Evolutionary conservation across 2,797 vertebrate genomes (phyloP).

Genomic region (Pogoniulus pusillus): DNA sequence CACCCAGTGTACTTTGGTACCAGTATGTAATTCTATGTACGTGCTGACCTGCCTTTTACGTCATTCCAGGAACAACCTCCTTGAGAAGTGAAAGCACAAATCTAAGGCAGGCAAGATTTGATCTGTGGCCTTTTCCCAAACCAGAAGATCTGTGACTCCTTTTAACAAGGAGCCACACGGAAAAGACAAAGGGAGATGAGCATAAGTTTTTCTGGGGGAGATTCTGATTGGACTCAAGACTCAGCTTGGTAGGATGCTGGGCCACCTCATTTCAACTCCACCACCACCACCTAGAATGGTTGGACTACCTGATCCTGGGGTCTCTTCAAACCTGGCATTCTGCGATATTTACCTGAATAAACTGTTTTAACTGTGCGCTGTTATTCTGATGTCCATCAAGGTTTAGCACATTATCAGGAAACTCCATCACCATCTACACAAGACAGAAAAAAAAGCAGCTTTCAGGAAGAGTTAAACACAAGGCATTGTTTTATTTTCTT

Average conservation of each 20-base stretch:
- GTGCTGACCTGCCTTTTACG: background rate
- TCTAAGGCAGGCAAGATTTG: background rate
- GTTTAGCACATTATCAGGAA: slow-evolving; percentile 89
- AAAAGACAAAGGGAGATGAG: too few species aligned
- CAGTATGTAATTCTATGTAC: background rate
- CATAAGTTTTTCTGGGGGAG: too few species aligned
- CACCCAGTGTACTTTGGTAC: background rate
- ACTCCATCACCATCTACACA: slow-evolving; percentile 97
- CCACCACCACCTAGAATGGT: too few species aligned
- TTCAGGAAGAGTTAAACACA: background rate
- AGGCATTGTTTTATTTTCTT: background rate
- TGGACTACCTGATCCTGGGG: too few species aligned
- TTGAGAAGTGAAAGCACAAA: background rate
- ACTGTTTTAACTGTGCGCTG: slow-evolving; percentile 87
- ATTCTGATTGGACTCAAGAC: too few species aligned
- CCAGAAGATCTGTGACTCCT: background rate
- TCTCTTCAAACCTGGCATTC: too few species aligned
- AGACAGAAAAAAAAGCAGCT: background rate
- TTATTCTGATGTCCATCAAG: slow-evolving; percentile 87
- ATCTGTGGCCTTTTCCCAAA: too few species aligned
- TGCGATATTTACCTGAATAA: slow-evolving; percentile 85
- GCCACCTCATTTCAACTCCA: too few species aligned
- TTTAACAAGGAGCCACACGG: too few species aligned
- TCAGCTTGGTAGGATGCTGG: too few species aligned
- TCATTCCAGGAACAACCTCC: background rate